Conservation (phyloP, 1,140 invertebrate species). For the Drosophila sp. region DNA sequence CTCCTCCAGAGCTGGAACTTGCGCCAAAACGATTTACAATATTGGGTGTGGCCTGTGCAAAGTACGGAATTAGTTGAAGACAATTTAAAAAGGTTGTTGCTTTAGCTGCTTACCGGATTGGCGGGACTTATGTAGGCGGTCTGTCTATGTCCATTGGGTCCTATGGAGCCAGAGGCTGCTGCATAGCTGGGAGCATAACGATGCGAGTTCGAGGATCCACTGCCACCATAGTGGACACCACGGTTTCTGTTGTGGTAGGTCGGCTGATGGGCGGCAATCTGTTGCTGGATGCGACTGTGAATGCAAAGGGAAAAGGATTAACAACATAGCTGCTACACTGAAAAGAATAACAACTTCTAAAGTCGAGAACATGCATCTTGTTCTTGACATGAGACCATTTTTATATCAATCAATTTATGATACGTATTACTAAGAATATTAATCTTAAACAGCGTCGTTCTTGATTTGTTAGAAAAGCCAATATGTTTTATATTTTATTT, state of each 20-base stretch:
- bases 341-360: too few species aligned
- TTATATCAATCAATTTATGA: too few species aligned
- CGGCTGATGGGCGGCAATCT: constrained; percentile 80
- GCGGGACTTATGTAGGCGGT: constrained; percentile 86
- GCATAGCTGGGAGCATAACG: constrained; percentile 84
- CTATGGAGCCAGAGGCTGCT: constrained; percentile 84
- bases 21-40: constrained; percentile 86
- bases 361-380: too few species aligned
- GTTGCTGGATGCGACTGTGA: constrained; percentile 74
- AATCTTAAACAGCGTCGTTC: too few species aligned
- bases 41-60: constrained; percentile 86
- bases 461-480: too few species aligned
- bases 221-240: constrained; percentile 32
- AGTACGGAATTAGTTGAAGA: neutral
- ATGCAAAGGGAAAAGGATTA: neutral
- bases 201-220: constrained; percentile 60
- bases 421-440: too few species aligned
- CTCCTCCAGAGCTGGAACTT: constrained; percentile 78
- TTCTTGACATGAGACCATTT: too few species aligned
- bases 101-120: constrained; percentile 85
- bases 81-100: neutral
- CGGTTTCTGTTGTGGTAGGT: constrained; percentile 64
- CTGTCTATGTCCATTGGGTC: constrained; percentile 86
- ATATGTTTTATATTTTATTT: too few species aligned
- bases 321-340: neutral